A percentile compares a stretch with the other conserved stretches of the same genome.
phyloP scores from a whole-genome alignment of 2,888 invertebrate species.

The Portevinia maculata region DNA sequence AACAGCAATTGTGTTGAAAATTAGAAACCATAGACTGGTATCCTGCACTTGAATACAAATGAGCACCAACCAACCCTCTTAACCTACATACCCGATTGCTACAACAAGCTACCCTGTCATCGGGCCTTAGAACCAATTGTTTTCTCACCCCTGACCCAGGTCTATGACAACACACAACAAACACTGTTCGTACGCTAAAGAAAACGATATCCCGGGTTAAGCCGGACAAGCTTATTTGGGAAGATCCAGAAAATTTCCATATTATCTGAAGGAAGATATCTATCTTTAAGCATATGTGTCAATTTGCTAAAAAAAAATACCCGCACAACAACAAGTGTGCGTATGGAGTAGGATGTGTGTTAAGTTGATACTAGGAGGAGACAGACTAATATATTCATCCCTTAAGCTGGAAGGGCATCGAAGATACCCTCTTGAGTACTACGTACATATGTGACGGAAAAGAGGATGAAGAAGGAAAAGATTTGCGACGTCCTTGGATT shows the following conservation, averaged over 20 bases:
- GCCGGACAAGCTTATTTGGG: slow-evolving; percentile 71
- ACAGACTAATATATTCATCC: slow-evolving; percentile 73
- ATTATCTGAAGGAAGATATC: slow-evolving; percentile 78
- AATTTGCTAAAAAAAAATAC: slow-evolving; percentile 68
- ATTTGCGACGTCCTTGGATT: slow-evolving; percentile 71
- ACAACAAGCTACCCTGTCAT: slow-evolving; percentile 60
- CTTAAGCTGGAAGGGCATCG: slow-evolving; percentile 60
- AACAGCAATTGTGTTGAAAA: slow-evolving; percentile 36
- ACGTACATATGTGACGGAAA: slow-evolving; percentile 45
- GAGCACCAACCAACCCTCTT: slow-evolving; percentile 49
- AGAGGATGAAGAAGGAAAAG: slow-evolving; percentile 46
- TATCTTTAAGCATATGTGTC: slow-evolving; percentile 75
- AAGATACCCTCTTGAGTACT: slow-evolving; percentile 47
- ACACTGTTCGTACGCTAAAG: slow-evolving; percentile 33
- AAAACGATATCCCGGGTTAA: slow-evolving; percentile 63
- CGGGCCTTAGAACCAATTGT: slow-evolving; percentile 63
- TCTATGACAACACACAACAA: slow-evolving; percentile 57
- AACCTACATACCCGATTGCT: slow-evolving; percentile 57
- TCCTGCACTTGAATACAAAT: slow-evolving; percentile 71
- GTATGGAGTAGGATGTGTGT: slow-evolving; percentile 54
- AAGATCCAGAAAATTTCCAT: slow-evolving; percentile 81
- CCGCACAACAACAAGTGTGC: slow-evolving; percentile 69
- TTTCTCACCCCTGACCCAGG: slow-evolving; percentile 64
- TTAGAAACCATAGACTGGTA: slow-evolving; percentile 64
- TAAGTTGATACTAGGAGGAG: slow-evolving; percentile 58